Conservation (phyloP, 2,888 invertebrate genomes). For the Agrilus mali region DNA sequence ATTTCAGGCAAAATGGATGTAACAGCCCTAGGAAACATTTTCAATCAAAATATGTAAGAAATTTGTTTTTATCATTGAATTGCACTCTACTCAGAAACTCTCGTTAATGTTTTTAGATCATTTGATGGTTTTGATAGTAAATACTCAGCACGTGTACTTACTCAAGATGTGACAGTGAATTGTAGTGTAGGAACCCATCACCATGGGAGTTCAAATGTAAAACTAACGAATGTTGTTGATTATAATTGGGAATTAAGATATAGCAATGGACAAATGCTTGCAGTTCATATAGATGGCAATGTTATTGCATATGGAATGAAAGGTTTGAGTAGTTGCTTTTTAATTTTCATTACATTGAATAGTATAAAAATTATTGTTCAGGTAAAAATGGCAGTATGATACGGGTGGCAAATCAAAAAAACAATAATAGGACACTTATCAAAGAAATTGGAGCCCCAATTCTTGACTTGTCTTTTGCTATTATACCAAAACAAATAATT, state of each 20-base stretch:
- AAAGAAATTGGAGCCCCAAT: constrained; percentile 81
- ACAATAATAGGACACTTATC: constrained; percentile 63
- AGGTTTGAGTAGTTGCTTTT: constrained; percentile 41
- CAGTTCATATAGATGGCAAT: constrained; percentile 74
- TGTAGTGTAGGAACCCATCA: constrained; percentile 61
- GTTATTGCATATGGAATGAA: constrained; percentile 85
- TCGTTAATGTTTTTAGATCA: constrained; percentile 19
- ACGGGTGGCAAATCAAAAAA: constrained; percentile 67
- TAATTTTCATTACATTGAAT: not conserved
- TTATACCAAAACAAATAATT: constrained; percentile 61
- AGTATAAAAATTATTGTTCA: constrained; percentile 7
- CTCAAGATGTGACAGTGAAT: constrained; percentile 54
- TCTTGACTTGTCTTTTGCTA: constrained; percentile 86
- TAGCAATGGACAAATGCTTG: constrained; percentile 77
- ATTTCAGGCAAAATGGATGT: too few species aligned
- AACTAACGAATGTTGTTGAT: constrained; percentile 79
- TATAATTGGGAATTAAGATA: constrained; percentile 87
- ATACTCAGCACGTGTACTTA: constrained; percentile 27
- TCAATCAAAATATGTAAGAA: too few species aligned
- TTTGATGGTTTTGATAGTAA: constrained; percentile 28
- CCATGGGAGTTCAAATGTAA: constrained; percentile 81
- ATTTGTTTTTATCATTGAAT: too few species aligned
- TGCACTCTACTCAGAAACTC: not conserved
- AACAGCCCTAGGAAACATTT: too few species aligned
- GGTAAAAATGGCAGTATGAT: constrained; percentile 56